Conservation (phyloP, 2,888 invertebrate species). For the Strigamia transsilvanica region DNA sequence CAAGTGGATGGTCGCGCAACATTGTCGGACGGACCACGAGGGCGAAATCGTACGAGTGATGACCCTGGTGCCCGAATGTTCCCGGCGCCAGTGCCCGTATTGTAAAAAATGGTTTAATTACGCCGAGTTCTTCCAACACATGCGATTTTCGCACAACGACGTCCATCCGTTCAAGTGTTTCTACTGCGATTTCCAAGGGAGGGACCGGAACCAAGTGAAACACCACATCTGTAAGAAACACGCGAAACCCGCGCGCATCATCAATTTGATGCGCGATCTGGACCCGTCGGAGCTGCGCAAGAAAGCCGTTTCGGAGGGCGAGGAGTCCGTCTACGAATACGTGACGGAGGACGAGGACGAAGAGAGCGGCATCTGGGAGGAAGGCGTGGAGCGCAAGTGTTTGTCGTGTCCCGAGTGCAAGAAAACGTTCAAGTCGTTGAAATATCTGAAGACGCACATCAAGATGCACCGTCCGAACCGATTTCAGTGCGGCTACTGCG, state of each 20-base stretch:
- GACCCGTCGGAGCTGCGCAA: slow-evolving; percentile 50
- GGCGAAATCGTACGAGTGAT: slow-evolving; percentile 53
- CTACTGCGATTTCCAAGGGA: slow-evolving; percentile 58
- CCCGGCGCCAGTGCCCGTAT: slow-evolving; percentile 54
- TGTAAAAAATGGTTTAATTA: slow-evolving; percentile 55
- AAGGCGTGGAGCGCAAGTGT: not conserved
- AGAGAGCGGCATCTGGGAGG: slow-evolving; percentile 33
- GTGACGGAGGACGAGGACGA: slow-evolving; percentile 56
- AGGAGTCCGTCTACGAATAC: slow-evolving; percentile 56
- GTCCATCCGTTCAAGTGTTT: slow-evolving; percentile 58
- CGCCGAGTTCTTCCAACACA: slow-evolving; percentile 57
- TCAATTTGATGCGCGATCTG: not conserved
- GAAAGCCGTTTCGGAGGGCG: slow-evolving; percentile 56
- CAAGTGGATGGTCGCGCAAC: slow-evolving; percentile 55
- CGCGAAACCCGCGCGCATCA: slow-evolving; percentile 24
- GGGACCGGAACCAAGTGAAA: slow-evolving; percentile 58
- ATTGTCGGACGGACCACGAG: slow-evolving; percentile 55
- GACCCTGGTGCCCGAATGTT: slow-evolving; percentile 49
- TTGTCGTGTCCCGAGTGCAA: slow-evolving; percentile 56
- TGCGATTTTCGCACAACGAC: slow-evolving; percentile 56
- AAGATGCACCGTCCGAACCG: slow-evolving; percentile 55
- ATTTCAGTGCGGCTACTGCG: slow-evolving; percentile 56
- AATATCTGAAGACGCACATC: slow-evolving; percentile 56
- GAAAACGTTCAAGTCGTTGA: slow-evolving; percentile 56
- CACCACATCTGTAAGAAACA: slow-evolving; percentile 58